phyloP scores from a whole-genome alignment of 2,888 invertebrate genomes.

The Drosophila multiciliata region DNA sequence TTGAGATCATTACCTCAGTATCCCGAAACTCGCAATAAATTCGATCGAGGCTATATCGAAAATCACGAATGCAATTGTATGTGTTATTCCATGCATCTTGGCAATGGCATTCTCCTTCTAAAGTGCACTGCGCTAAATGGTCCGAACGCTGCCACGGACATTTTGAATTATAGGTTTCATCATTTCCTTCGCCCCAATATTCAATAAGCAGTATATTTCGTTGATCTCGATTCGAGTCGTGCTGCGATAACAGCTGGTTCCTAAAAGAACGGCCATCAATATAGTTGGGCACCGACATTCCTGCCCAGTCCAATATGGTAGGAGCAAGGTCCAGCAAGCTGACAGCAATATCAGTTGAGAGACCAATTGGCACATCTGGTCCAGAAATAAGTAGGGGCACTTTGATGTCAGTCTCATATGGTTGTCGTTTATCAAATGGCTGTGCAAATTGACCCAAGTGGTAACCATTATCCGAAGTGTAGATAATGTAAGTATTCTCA shows the following conservation, averaged over 20 bases:
- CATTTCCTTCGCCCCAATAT: conserved; percentile 91
- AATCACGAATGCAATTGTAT: conserved; percentile 90
- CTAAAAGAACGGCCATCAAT: conserved; percentile 89
- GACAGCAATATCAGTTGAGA: conserved; percentile 86
- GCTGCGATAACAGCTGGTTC: conserved; percentile 63
- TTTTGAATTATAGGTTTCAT: conserved; percentile 86
- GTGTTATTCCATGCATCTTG: conserved; percentile 94
- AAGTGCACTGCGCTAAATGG: conserved; percentile 88
- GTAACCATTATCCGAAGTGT: conserved; percentile 96
- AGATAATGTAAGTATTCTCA: conserved; percentile 92
- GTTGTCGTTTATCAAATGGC: conserved; percentile 95
- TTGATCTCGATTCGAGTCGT: conserved; percentile 20
- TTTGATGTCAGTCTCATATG: conserved; percentile 95
- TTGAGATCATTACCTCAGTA: conserved; percentile 82
- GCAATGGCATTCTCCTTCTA: conserved; percentile 91
- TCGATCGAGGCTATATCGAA: conserved; percentile 85
- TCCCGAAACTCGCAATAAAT: conserved; percentile 86
- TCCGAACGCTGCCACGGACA: conserved; percentile 88
- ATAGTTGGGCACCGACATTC: conserved; percentile 85
- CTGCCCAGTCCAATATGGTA: conserved; percentile 91
- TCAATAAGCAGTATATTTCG: conserved; percentile 88
- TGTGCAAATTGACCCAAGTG: conserved; percentile 96
- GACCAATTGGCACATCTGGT: conserved; percentile 87
- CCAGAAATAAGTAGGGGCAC: conserved; percentile 92
- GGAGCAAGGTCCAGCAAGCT: conserved; percentile 93